These are phyloP conservation scores for Loripinus fragilis DNA, from an alignment of 2,888 invertebrate species.

Conservation along the genomic window DNA sequence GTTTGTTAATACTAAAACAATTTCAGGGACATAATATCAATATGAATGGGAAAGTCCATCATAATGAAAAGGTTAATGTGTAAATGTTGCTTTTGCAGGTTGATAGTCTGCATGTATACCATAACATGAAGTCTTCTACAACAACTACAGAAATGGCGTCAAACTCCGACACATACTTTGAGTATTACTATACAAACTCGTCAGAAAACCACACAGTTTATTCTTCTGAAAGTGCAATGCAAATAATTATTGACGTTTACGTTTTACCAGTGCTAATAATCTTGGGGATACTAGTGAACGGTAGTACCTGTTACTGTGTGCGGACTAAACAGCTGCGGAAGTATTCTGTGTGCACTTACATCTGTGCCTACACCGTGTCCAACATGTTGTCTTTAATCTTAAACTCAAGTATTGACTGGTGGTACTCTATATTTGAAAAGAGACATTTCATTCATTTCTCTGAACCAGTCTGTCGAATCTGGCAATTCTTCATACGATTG, in stretches of 20 bases:
- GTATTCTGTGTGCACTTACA: not conserved
- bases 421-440: slow-evolving; percentile 60
- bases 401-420: slow-evolving; percentile 69
- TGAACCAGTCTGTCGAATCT: slow-evolving; percentile 74
- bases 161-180: not conserved
- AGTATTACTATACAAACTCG: not conserved
- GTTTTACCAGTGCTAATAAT: not conserved
- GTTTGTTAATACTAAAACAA: too few relatives aligned
- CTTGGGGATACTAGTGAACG: not conserved
- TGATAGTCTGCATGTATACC: too few relatives aligned
- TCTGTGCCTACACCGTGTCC: slow-evolving; percentile 22
- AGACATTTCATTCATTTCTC: slow-evolving; percentile 63
- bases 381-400: slow-evolving; percentile 69
- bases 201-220: not conserved
- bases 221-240: not conserved
- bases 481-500: slow-evolving; percentile 73
- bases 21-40: too few relatives aligned
- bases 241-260: not conserved
- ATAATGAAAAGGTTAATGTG: too few relatives aligned
- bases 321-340: slow-evolving; percentile 1
- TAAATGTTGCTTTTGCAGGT: too few relatives aligned
- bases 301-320: not conserved
- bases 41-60: too few relatives aligned
- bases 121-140: too few relatives aligned
- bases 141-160: not conserved